phyloP scores from a whole-genome alignment of 2,888 invertebrate genomes.

The Oscheius myriophilus region DNA sequence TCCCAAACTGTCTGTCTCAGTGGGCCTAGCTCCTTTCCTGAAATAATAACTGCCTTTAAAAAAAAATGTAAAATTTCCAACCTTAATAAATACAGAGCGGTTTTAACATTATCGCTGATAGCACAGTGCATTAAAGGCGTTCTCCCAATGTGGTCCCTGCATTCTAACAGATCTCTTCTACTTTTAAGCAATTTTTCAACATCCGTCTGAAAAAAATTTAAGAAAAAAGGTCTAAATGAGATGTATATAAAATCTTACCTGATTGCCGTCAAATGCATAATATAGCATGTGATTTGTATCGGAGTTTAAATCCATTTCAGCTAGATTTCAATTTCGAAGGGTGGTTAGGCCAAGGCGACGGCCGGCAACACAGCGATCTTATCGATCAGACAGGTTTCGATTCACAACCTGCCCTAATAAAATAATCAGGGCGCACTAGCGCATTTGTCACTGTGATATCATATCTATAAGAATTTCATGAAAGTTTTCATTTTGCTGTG shows the following conservation, averaged over 20 bases:
- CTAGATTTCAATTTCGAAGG: no score
- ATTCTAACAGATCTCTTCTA: slow-evolving; percentile 28
- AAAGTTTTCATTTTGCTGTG: no score
- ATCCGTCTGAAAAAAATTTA: slow-evolving; percentile 10
- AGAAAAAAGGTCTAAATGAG: not conserved
- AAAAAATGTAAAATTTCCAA: slow-evolving; percentile 2
- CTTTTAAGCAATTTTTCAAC: slow-evolving; percentile 29
- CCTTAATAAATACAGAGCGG: slow-evolving; percentile 43
- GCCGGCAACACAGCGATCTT: no score
- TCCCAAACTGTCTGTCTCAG: slow-evolving; percentile 36
- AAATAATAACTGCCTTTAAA: not conserved
- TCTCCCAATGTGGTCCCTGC: slow-evolving; percentile 39
- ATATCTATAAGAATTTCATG: no score
- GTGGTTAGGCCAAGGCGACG: no score
- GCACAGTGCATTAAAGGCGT: slow-evolving; percentile 49
- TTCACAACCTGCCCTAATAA: no score
- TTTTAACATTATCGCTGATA: slow-evolving; percentile 49
- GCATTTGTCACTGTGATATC: no score
- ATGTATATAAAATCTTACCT: slow-evolving; percentile 4
- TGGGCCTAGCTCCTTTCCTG: slow-evolving; percentile 29
- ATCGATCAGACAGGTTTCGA: no score
- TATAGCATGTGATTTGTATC: not conserved
- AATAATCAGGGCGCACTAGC: no score
- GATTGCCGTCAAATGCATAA: slow-evolving; percentile 7
- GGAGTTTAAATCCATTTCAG: no score